Base-by-base conservation (phyloP, 2,888 invertebrate species). In the Papilio protenor region DNA sequence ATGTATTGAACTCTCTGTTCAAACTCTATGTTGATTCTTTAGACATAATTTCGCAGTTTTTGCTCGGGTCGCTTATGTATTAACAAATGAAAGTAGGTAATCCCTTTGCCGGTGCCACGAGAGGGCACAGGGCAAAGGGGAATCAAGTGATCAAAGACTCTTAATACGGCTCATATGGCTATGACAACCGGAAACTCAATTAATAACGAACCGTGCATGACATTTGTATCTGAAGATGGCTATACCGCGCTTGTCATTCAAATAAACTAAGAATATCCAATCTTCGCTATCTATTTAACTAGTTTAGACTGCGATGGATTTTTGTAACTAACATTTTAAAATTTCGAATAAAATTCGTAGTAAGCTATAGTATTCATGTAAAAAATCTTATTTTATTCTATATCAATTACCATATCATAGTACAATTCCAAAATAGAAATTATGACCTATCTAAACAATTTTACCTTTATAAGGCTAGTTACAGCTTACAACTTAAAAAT, bases 101-200 rank as follows among this genome's bases (percentile, higher is more conserved):
- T 61, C 61, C 61, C 27, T 14, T 14, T 23, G 6, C 11, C 27
- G 21, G 2, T 6, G 61, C 23, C 27, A 16, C 27, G 61, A 16
- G n/a, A 27, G 16, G 27, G 61, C 61, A 61, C 16, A 61, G 61
- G 61, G 61, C 27, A 61, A 57, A 57, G 27, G 27, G 61, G 27
- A 61, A 61, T 61, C 27, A 61, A 61, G 27, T 61, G 27, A 61
- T 61, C 61, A 61, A 14, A 61, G 61, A 61, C 23, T 61, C 27
- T 16, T 61, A 61, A 61, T 61, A 16, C 61, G 61, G 27, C 14
- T 61, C 61, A 61, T 27, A 61, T 61, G 61, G 2, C 5, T 1
- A 16, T 27, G 27, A 12, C 61, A 27, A 23, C 3, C 27, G 27
- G 61, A 61, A 61, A 61, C 61, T 27, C 27, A 27, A 61, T 61